phyloP scores from a whole-genome alignment of 2,113 vertebrate species.

The Triplophysa rosa region DNA sequence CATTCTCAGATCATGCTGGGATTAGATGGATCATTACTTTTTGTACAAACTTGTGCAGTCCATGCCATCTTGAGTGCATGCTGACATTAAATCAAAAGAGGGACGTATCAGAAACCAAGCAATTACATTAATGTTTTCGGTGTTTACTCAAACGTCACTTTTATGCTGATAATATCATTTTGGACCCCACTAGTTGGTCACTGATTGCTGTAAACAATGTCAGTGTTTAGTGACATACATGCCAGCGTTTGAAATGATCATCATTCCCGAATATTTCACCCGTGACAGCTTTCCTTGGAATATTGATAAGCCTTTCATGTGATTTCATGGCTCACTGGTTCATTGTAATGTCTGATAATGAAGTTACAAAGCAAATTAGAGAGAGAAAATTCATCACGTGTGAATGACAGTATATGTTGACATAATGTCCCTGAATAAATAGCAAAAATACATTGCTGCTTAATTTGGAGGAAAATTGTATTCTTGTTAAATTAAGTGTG shows the following conservation, averaged over 20 bases:
- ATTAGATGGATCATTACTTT: too few relatives aligned
- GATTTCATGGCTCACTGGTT: conserved; percentile 18
- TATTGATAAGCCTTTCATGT: not conserved
- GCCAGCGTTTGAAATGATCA: not conserved
- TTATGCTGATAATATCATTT: not conserved
- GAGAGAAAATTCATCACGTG: not conserved
- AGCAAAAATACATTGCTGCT: conserved; percentile 1
- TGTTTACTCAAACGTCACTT: not conserved
- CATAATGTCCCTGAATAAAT: conserved; percentile 1
- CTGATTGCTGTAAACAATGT: not conserved
- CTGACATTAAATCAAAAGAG: too few relatives aligned
- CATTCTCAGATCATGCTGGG: too few relatives aligned
- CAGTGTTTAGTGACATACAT: not conserved
- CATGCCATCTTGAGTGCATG: too few relatives aligned
- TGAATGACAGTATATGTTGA: conserved; percentile 3
- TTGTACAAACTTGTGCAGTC: too few relatives aligned
- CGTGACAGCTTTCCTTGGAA: not conserved
- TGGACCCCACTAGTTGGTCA: too few relatives aligned
- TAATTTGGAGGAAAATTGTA: conserved; percentile 34
- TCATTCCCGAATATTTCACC: not conserved
- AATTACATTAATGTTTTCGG: not conserved
- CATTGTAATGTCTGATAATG: conserved; percentile 9
- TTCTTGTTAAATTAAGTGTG: conserved; percentile 25
- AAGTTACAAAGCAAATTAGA: conserved; percentile 19
- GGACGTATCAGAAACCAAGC: too few relatives aligned